Evolutionary conservation across 2,113 vertebrate genomes (phyloP), one percentile per base, ranked within the genome.

Genomic region (Nycticorax nycticorax): DNA sequence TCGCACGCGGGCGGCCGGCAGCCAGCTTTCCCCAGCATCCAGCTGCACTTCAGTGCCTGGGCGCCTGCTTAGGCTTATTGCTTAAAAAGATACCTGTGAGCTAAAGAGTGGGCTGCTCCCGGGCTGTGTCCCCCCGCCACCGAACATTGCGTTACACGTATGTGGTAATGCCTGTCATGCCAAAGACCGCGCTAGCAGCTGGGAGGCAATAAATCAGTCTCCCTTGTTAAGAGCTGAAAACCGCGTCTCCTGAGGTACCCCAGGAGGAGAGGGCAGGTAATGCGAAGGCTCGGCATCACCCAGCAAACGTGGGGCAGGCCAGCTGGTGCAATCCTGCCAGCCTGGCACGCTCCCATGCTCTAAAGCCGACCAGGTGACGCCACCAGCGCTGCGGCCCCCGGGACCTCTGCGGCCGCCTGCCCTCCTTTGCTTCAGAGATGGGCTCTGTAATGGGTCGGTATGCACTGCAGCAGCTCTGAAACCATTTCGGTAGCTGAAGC

Each of bases 61-160:
- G 24, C 0, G 6, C 60, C 60, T 66, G 77, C 85, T 87, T 23
- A 22, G 66, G 50, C 50, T 22, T 10, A 4, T 14, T 14, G 30
- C 64, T 39, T 45, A 47, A 60, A 56, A 41, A 63, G 60, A 32
- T 45, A 81, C 48, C 68, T 32, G 48, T 1, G 5, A 78, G 11
- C 55, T 33, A 9, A 5, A 23, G 0, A 39, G 45, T 0, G 0
- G 32, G n/a, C 60, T 55, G 86, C 60, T 69, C 67, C 47, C 0
- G 0, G 27, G 32, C 13, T 3, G 4, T 30, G n/a, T 37, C 33
- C 8, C 8, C 2, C 8, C 7, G 1, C 8, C 18, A 7, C 39
- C 15, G 1, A 59, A 32, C 52, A 5, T 10, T 4, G 10, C 1
- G 0, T 53, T 57, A 62, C 72, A 20, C 1, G 1, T 45, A 10